These are phyloP conservation scores for Nebria salina DNA, from an alignment of 2,888 invertebrate species.

Conservation along the genomic window DNA sequence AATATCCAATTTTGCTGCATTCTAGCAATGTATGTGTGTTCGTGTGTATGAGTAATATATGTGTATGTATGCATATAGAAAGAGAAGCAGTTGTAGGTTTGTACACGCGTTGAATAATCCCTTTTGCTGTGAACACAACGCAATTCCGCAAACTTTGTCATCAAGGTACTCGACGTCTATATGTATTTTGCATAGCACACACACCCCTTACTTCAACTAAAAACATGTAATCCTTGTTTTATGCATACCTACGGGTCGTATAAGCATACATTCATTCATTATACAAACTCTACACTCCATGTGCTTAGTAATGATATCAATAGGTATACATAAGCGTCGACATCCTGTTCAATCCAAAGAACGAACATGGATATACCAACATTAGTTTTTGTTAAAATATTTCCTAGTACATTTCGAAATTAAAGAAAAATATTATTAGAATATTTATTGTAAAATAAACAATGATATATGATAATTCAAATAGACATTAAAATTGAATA, in stretches of 20 bases:
- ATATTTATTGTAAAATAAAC: too few relatives aligned
- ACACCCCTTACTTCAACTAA: background rate
- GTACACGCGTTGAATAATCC: background rate
- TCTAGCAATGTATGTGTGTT: background rate
- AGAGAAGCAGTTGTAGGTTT: background rate
- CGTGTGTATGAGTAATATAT: background rate
- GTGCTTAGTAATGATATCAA: background rate
- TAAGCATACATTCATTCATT: background rate
- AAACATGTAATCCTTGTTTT: background rate
- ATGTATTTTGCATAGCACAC: background rate
- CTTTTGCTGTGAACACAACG: constrained; percentile 17
- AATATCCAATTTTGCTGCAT: too few relatives aligned
- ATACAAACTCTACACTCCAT: background rate
- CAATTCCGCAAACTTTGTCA: constrained; percentile 26
- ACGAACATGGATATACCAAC: too few relatives aligned
- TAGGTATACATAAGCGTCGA: background rate
- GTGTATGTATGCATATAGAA: background rate
- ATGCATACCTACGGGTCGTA: background rate
- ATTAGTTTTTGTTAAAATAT: too few relatives aligned
- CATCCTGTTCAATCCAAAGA: too few relatives aligned
- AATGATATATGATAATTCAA: too few relatives aligned
- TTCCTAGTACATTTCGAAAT: too few relatives aligned
- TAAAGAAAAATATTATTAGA: too few relatives aligned
- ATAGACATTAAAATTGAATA: too few relatives aligned
- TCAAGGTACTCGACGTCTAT: constrained; percentile 19